phyloP scores from a whole-genome alignment of 2,797 vertebrate species.

The Lepidocolaptes lacrymiger region DNA sequence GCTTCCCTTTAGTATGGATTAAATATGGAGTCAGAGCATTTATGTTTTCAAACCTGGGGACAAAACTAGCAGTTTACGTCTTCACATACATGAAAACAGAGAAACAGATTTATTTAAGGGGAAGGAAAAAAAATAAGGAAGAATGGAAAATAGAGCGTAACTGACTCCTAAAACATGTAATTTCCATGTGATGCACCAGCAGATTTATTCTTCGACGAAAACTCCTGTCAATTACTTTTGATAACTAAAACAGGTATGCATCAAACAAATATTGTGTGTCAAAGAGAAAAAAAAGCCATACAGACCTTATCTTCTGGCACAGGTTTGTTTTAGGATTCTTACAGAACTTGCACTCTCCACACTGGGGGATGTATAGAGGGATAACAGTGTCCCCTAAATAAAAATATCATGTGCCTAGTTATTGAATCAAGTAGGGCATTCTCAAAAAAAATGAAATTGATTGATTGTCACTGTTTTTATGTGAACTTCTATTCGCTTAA shows the following conservation, averaged over 20 bases:
- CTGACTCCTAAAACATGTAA: not conserved
- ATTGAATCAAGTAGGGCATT: not conserved
- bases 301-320: conserved; percentile 97
- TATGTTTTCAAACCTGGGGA: not conserved
- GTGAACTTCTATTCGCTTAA: not conserved
- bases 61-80: not conserved
- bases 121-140: not conserved
- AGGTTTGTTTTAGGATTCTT: conserved; percentile 97
- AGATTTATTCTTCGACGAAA: not conserved
- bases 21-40: not conserved
- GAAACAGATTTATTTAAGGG: not conserved
- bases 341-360: conserved; percentile 97
- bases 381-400: conserved; percentile 89
- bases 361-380: conserved; percentile 93
- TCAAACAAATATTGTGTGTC: not conserved
- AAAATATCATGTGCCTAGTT: not conserved
- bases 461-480: not conserved
- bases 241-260: not conserved
- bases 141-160: not conserved
- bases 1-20: not conserved
- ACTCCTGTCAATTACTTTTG: not conserved
- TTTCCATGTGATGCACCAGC: not conserved
- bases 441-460: not conserved
- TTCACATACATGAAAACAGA: not conserved
- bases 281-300: not conserved